Base-by-base conservation (phyloP, 2,888 invertebrate species). In the Anthophora plumipes region DNA sequence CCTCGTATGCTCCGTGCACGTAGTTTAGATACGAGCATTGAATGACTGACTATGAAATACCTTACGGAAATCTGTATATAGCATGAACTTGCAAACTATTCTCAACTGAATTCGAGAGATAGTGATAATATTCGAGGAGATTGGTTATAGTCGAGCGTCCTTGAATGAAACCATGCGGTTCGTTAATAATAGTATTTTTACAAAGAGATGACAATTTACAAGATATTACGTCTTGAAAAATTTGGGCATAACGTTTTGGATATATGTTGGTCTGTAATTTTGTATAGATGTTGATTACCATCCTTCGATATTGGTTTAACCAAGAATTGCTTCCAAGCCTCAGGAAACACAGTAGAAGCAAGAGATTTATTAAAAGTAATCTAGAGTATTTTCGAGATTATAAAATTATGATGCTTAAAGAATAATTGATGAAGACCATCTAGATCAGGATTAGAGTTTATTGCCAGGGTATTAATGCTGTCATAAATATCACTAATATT, bases 231-330 rank as follows among this genome's bases (percentile, higher is more conserved):
- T 9, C 9, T 39, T 37, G n/a, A 20, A 61, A 7, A 61, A 20
- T 46, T 46, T 61, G 6, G 43, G 14, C 61, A 61, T 25, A 8
- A 61, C 61, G 43, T 61, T 61, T 12, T 46, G 43, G n/a, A 61
- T 43, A 12, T 22, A 46, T 9, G 25, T 61, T 12, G 61, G 43
- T 25, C 61, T 61, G 14, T 43, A 61, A 25, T 43, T 43, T n/a
- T 43, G 8, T 9, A 43, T 41, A 12, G 12, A 17, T 11, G 2
- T 39, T 31, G 37, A 37, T 9, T n/a, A 8, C 37, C n/a, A 17
- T 6, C 0, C n/a, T 57, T 57, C 5, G 14, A 11, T 4, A 57
- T 39, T n/a, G 57, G 57, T n/a, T 37, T 17, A 11, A 57, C 11
- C 17, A 11, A 17, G 11, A 17, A n/a, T 0, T 4, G 17, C 37